These are phyloP conservation scores for Limanda limanda DNA, from an alignment of 2,113 vertebrate species.

Conservation along the genomic window DNA sequence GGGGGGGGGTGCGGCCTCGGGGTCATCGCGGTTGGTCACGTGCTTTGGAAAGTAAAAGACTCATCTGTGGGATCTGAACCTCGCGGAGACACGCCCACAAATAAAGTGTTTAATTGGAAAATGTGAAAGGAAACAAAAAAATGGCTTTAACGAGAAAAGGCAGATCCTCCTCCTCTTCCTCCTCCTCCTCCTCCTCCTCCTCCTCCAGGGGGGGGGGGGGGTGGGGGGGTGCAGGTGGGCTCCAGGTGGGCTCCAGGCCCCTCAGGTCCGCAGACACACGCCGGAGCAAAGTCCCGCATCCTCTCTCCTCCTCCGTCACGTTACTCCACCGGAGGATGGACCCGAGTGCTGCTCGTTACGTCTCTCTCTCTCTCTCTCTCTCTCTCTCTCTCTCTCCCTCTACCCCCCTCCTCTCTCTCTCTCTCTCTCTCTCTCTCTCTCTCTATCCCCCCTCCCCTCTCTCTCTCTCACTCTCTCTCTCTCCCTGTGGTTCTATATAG, in stretches of 20 bases:
- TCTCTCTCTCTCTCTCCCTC: slow-evolving; percentile 46
- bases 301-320: slow-evolving; percentile 57
- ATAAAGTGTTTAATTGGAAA: background rate
- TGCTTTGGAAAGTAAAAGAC: background rate
- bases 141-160: background rate
- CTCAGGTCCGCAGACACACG: slow-evolving; percentile 9
- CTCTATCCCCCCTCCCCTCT: slow-evolving; percentile 7
- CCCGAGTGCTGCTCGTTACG: slow-evolving; percentile 32
- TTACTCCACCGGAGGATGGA: slow-evolving; percentile 52
- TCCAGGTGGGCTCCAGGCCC: background rate
- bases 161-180: too few species aligned
- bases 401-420: background rate
- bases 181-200: too few species aligned
- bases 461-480: slow-evolving; percentile 37
- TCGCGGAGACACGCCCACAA: background rate
- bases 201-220: too few species aligned
- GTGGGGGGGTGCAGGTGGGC: background rate
- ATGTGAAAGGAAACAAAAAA: too few species aligned
- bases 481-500: slow-evolving; percentile 11
- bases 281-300: slow-evolving; percentile 53
- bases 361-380: too few species aligned
- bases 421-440: slow-evolving; percentile 42
- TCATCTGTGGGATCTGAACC: slow-evolving; percentile 3
- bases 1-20: slow-evolving; percentile 3
- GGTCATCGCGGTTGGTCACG: slow-evolving; percentile 23